A percentile compares a stretch with the other conserved stretches of the same genome.
These are phyloP conservation scores for Aphis gossypii DNA, from an alignment of 1,140 invertebrate genomes.

Conservation along the genomic window DNA sequence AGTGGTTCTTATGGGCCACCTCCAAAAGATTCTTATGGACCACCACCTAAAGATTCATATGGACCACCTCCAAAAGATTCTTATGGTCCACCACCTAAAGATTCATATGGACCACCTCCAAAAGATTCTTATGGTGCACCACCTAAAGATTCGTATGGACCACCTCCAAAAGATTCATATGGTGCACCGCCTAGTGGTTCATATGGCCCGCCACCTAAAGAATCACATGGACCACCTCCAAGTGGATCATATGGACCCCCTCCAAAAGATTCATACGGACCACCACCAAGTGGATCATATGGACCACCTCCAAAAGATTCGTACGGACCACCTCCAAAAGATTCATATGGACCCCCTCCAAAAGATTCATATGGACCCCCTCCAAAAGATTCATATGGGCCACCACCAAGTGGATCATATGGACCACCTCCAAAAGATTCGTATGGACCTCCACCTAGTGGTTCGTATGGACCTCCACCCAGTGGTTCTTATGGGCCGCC, in stretches of 20 bases:
- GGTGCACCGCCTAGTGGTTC: conserved; percentile 22
- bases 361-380: not conserved
- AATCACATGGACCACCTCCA: not conserved
- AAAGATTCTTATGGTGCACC: conserved; percentile 23
- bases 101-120: not conserved
- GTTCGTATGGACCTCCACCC: not conserved
- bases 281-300: not conserved
- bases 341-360: conserved; percentile 51
- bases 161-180: conserved; percentile 27
- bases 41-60: conserved; percentile 61
- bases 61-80: conserved; percentile 64
- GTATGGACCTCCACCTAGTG: conserved; percentile 60
- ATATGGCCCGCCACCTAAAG: conserved; percentile 17
- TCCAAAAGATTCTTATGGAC: conserved; percentile 60
- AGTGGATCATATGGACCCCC: conserved; percentile 54
- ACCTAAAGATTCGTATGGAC: conserved; percentile 29
- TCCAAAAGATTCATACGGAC: not conserved
- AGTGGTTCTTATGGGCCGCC: conserved; percentile 18
- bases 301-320: not conserved
- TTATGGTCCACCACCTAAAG: conserved; percentile 62
- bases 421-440: conserved; percentile 61
- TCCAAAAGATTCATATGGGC: not conserved
- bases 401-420: conserved; percentile 60
- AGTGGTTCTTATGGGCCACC: conserved; percentile 59
- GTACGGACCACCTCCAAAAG: not conserved